Evolutionary conservation across 2,888 invertebrate genomes (phyloP), one percentile per base, ranked within the genome.

Genomic region (Adineta ricciae): DNA sequence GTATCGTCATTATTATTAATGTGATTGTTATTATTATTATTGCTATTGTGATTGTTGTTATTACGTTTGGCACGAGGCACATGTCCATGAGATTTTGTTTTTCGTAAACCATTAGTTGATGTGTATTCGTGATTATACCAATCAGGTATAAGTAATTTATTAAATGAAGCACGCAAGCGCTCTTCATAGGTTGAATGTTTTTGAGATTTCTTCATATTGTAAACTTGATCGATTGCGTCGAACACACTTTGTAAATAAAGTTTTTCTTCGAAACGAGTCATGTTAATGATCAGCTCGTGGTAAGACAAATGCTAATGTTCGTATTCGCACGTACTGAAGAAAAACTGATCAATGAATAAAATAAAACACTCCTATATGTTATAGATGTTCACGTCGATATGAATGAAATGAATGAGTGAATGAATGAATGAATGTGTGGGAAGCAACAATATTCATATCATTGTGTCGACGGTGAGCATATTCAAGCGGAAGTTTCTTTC

Each of bases 51-150:
- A 73, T 73, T 73, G 19, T 21, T 19, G 41, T 78, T 78, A 7
- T 1, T 41, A 41, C 38, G 36, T 41, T 41, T 41, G 0, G 14
- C 14, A 24, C 78, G 78, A 16, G 41, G 41, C n/a, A 78, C 41
- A 41, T 38, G 38, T 1, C 78, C 78, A 41, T 78, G 41, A n/a
- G 78, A 78, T 78, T 78, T 38, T 41, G 78, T 78, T 78, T 78
- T 78, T 41, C 78, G 78, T 78, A 78, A 41, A 14, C 38, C 78
- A 78, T 78, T 78, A 3, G 24, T n/a, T n/a, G 78, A 14, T 41
- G 78, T 78, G n/a, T 78, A 78, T n/a, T 78, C 78, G 41, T 78
- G 78, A 78, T 78, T 78, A 78, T n/a, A 78, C 78, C 78, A 78
- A n/a, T 78, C 78, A 19, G 78, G 78, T 41, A 78, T 21, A 41